phyloP scores from a whole-genome alignment of 2,797 vertebrate genomes.

The Ctenosaura bakeri region DNA sequence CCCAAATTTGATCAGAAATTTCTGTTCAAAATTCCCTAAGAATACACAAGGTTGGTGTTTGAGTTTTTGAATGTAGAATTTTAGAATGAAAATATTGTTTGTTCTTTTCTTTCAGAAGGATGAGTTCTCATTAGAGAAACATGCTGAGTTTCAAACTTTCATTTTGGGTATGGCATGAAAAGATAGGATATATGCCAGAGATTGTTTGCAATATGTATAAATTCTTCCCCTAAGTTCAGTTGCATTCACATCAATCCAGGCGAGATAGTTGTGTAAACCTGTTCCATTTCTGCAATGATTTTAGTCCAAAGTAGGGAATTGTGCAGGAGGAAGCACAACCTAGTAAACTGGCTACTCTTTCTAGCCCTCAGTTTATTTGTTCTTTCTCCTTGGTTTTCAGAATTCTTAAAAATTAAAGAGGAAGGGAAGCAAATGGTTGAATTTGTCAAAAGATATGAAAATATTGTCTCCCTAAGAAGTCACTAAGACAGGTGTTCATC shows the following conservation, averaged over 20 bases:
- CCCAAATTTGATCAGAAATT: neutral
- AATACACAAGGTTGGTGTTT: neutral
- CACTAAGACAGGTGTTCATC: neutral
- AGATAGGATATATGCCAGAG: neutral
- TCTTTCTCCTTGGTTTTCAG: neutral
- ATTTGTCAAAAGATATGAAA: neutral
- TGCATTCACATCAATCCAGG: neutral
- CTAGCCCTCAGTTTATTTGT: neutral
- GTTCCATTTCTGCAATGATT: neutral
- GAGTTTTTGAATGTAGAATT: neutral
- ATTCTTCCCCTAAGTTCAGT: neutral
- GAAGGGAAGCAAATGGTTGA: slow-evolving; percentile 13
- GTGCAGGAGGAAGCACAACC: too few species aligned
- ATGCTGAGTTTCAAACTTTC: neutral
- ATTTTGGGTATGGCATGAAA: neutral
- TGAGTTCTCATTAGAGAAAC: neutral
- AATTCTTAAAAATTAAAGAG: neutral
- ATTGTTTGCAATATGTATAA: neutral
- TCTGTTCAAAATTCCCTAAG: neutral
- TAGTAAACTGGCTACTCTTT: neutral
- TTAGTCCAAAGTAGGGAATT: neutral
- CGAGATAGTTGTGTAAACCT: neutral
- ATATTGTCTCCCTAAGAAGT: slow-evolving; percentile 30
- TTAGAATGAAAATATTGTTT: neutral
- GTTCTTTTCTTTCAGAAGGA: neutral